Evolutionary conservation across 2,888 invertebrate species (phyloP).

Genomic region (Sarcophaga variegata): DNA sequence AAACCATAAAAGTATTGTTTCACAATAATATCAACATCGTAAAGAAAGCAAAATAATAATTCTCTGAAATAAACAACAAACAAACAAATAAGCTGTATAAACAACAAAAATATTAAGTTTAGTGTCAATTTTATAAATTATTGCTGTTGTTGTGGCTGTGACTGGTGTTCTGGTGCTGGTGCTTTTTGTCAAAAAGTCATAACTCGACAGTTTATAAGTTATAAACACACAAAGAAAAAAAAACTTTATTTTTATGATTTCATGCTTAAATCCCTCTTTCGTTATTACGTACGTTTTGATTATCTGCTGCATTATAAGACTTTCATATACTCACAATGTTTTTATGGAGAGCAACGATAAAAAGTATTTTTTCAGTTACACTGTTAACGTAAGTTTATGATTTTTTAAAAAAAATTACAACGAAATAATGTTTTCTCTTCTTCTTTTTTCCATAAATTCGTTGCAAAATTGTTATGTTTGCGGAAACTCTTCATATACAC

Average conservation of each 20-base stretch:
- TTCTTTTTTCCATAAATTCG: too few species aligned
- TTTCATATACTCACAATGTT: too few species aligned
- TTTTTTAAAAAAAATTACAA: too few species aligned
- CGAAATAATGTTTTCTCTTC: too few species aligned
- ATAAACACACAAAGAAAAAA: slow-evolving; percentile 3
- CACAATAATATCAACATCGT: not conserved
- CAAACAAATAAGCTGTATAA: not conserved
- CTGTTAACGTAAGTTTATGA: too few species aligned
- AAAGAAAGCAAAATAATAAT: not conserved
- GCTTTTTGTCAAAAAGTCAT: not conserved
- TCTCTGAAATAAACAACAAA: slow-evolving; percentile 6
- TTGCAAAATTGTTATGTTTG: too few species aligned
- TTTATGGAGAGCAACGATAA: too few species aligned
- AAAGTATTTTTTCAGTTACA: too few species aligned
- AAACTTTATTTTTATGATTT: slow-evolving; percentile 29
- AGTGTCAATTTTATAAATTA: slow-evolving; percentile 13
- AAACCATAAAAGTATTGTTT: slow-evolving; percentile 40
- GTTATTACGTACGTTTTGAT: slow-evolving; percentile 27
- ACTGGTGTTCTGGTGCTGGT: not conserved
- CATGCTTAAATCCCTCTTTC: slow-evolving; percentile 15
- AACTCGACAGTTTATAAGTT: slow-evolving; percentile 17
- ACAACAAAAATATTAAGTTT: slow-evolving; percentile 21
- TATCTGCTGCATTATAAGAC: not conserved
- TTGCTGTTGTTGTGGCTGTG: not conserved
- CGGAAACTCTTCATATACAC: too few species aligned